Evolutionary conservation across 2,113 vertebrate genomes (phyloP).

Genomic region (Oryzias curvinotus): DNA sequence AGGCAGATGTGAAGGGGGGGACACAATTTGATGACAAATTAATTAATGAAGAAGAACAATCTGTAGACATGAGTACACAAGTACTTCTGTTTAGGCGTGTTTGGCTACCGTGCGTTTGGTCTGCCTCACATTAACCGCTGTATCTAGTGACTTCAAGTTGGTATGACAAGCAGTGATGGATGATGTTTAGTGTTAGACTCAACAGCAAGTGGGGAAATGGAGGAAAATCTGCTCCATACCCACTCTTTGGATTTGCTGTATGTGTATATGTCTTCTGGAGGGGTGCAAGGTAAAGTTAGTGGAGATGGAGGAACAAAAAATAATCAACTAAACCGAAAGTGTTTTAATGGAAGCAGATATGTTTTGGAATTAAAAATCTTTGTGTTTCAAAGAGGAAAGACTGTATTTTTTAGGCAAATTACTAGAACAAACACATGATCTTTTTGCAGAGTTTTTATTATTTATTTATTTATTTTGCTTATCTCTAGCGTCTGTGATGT

Average conservation of each 20-base stretch:
- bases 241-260: conserved; percentile 29
- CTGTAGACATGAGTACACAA: conserved; percentile 19
- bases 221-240: conserved; percentile 39
- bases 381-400: no score
- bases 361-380: background rate
- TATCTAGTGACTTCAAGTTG: conserved; percentile 41
- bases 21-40: conserved; percentile 72
- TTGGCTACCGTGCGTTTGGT: conserved; percentile 45
- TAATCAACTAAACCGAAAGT: background rate
- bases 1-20: conserved; percentile 22
- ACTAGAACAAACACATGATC: background rate
- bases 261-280: conserved; percentile 18
- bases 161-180: conserved; percentile 68
- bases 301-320: background rate
- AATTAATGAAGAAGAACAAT: conserved; percentile 65
- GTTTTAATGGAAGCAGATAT: background rate
- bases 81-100: conserved; percentile 25
- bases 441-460: conserved; percentile 16
- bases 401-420: no score
- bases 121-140: conserved; percentile 24
- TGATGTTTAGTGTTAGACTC: conserved; percentile 57
- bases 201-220: conserved; percentile 54
- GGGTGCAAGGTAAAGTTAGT: background rate
- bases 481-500: conserved; percentile 45
- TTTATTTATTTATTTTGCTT: conserved; percentile 28